Percentiles rank a stretch among this genome's conserved stretches.
phyloP scores from a whole-genome alignment of 1,140 invertebrate genomes.

The Eurosta solidaginis region DNA sequence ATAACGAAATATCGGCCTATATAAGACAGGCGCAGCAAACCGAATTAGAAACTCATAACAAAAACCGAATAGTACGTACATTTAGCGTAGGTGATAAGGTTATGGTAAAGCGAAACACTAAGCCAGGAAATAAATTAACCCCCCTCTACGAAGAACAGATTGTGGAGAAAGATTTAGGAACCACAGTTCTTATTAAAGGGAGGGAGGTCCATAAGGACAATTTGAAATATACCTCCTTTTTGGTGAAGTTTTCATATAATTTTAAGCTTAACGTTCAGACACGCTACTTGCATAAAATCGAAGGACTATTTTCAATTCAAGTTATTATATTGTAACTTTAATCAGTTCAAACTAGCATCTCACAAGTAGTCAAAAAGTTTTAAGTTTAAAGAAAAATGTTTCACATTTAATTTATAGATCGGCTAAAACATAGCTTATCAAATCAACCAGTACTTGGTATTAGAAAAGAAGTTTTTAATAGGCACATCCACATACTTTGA shows the following conservation, averaged over 20 bases:
- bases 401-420: background rate
- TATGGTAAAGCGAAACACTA: too few species aligned
- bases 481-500: background rate
- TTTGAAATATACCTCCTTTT: too few species aligned
- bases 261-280: background rate
- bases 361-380: background rate
- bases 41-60: too few species aligned
- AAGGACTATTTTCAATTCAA: background rate
- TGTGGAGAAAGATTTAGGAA: too few species aligned
- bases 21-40: too few species aligned
- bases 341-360: background rate
- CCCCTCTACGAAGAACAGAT: too few species aligned
- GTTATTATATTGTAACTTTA: background rate
- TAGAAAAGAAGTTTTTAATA: background rate
- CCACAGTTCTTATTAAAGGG: too few species aligned
- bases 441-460: background rate
- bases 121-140: too few species aligned
- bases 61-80: too few species aligned
- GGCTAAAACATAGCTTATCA: slow-evolving; percentile 6
- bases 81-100: too few species aligned
- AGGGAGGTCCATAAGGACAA: too few species aligned
- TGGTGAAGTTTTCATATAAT: background rate
- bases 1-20: too few species aligned
- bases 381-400: background rate
- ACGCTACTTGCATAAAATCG: background rate